Conservation (phyloP, 2,797 vertebrate genomes). For the Ptychadena robeensis region DNA sequence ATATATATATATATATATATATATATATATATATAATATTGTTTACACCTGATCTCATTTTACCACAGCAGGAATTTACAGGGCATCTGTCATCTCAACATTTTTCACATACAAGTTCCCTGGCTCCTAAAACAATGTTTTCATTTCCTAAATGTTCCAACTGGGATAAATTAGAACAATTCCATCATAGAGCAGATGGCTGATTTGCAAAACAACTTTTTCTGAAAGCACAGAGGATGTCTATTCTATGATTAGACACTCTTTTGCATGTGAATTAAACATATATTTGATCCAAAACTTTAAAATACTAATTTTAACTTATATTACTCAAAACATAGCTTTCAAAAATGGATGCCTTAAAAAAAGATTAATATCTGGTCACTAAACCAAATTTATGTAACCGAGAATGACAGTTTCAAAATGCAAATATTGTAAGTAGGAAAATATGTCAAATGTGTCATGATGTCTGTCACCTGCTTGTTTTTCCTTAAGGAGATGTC, state of each 20-base stretch:
- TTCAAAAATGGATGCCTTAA: not conserved
- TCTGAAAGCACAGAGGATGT: conserved; percentile 70
- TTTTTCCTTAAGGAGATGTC: not conserved
- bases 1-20: too few relatives aligned
- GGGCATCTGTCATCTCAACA: conserved; percentile 80
- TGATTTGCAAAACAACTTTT: conserved; percentile 77
- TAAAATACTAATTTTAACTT: conserved; percentile 2
- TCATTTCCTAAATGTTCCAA: conserved; percentile 81
- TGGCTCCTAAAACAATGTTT: conserved; percentile 75
- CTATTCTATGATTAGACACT: conserved; percentile 68
- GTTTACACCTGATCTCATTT: conserved; percentile 50
- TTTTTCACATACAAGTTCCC: conserved; percentile 67
- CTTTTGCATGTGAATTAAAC: conserved; percentile 67
- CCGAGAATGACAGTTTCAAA: not conserved
- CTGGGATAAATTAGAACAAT: conserved; percentile 75
- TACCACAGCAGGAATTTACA: conserved; percentile 77
- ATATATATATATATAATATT: not conserved
- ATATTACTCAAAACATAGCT: not conserved
- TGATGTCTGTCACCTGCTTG: not conserved
- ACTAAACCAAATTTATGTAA: not conserved
- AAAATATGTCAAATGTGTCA: not conserved
- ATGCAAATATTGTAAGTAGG: not conserved
- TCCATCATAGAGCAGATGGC: conserved; percentile 76
- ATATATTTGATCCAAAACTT: conserved; percentile 63
- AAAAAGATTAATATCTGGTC: not conserved